Base-by-base conservation (phyloP, 2,888 invertebrate genomes). In the Pseudococcus jackbeardsleyi region DNA sequence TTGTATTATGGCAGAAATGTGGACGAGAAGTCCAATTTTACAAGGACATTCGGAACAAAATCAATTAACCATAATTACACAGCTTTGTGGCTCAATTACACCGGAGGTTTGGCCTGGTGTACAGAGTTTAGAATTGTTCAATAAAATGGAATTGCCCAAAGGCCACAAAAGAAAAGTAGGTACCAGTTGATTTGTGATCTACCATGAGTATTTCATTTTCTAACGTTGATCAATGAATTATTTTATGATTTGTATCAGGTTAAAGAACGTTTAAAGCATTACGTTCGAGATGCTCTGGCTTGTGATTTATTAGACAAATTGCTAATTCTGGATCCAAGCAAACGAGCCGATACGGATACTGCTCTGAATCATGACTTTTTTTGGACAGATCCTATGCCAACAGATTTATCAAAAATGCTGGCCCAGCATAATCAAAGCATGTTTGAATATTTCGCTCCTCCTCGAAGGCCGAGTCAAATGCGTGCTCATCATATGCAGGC, bases 1-100 rank as follows among this genome's bases (percentile, higher is more conserved):
- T 0, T 99, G 99, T 91, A 99, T 99, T 89, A 99, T 99, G 99
- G 99, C 99, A 0, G 99, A 99, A 93, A 97, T 99, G 97, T 99
- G 99, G 99, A 99, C 98, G 0, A 93, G 94, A 90, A 93, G 92
- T 6, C 99, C 97, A 0, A 97, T 97, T 89, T 97, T 97, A 97
- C 91, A 94, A 93, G 99, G 99, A 22, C 97, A 96, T 85, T 98
- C 98, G 0, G 99, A 99, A 91, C 98, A 98, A 91, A 97, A 98
- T 91, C 99, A 99, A 91, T 92, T 99, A 12, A 96, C 96, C 46
- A 93, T 99, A 19, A 99, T 99, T 89, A 97, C 97, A 0, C 98
- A 98, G 91, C 93, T 99, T 9, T 99, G 99, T 91, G 99, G 99
- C 0, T 97, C 98, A 0, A 98, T 99, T 89, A 97, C 96, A 0